Conservation (phyloP, 2,113 vertebrate species). For the Oceanodroma tethys region DNA sequence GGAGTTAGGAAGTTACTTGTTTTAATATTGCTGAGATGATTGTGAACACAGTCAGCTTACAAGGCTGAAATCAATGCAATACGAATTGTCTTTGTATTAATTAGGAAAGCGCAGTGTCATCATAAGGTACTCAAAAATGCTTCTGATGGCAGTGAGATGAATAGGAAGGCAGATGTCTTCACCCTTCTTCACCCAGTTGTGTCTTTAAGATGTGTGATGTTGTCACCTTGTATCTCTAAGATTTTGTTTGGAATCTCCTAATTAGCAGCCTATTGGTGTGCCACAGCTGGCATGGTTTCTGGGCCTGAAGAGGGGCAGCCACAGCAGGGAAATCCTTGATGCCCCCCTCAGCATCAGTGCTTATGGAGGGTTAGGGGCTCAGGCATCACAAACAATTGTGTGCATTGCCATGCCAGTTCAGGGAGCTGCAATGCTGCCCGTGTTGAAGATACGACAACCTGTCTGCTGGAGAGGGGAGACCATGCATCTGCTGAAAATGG, state of each 20-base stretch:
- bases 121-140: neutral
- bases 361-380: neutral
- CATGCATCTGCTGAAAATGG: neutral
- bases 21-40: neutral
- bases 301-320: neutral
- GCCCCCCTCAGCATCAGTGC: neutral
- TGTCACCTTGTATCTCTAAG: neutral
- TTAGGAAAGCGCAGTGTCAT: neutral
- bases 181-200: neutral
- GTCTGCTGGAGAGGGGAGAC: neutral
- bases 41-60: neutral
- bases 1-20: neutral
- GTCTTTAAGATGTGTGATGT: neutral
- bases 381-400: too few relatives aligned
- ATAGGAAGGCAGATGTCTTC: neutral
- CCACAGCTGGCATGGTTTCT: neutral
- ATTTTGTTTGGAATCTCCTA: neutral
- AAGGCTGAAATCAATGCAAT: neutral
- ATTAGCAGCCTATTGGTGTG: neutral
- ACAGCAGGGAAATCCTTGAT: neutral
- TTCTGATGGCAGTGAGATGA: neutral
- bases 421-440: rapidly evolving
- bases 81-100: neutral
- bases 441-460: neutral
- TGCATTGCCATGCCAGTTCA: neutral